phyloP scores from a whole-genome alignment of 2,797 vertebrate genomes.

The Acipenser transmontanus region DNA sequence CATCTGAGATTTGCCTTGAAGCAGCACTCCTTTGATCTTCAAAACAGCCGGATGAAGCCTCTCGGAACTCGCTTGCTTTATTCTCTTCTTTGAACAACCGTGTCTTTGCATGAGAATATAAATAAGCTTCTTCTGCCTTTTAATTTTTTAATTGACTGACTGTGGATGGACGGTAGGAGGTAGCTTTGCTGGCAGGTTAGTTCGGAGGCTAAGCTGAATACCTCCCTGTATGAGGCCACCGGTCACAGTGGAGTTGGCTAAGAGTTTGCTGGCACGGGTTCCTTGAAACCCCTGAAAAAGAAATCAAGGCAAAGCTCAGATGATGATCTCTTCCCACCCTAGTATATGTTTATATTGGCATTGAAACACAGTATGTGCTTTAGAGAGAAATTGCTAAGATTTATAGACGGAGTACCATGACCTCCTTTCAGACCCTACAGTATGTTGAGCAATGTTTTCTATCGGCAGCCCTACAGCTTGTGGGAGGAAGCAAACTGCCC shows the following conservation, averaged over 20 bases:
- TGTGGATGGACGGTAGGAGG: background rate
- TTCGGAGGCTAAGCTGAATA: background rate
- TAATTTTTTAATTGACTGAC: background rate
- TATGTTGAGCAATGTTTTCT: no score
- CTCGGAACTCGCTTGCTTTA: no score
- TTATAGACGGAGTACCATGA: background rate
- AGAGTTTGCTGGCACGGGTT: background rate
- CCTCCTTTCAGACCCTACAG: conserved; percentile 2
- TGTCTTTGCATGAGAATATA: background rate
- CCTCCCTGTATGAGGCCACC: background rate
- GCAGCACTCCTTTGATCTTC: no score
- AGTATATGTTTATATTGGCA: background rate
- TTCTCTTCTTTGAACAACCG: no score
- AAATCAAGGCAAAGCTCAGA: background rate
- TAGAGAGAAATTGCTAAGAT: background rate
- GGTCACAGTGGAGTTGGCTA: background rate
- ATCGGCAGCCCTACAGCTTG: background rate
- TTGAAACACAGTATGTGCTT: background rate
- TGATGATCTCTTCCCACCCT: no score
- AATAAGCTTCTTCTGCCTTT: background rate
- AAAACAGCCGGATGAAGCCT: no score
- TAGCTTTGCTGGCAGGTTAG: background rate
- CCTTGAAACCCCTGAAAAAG: background rate
- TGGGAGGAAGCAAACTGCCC: background rate
- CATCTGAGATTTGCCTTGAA: no score